Conservation (phyloP, 2,797 vertebrate species). For the Lateolabrax maculatus region DNA sequence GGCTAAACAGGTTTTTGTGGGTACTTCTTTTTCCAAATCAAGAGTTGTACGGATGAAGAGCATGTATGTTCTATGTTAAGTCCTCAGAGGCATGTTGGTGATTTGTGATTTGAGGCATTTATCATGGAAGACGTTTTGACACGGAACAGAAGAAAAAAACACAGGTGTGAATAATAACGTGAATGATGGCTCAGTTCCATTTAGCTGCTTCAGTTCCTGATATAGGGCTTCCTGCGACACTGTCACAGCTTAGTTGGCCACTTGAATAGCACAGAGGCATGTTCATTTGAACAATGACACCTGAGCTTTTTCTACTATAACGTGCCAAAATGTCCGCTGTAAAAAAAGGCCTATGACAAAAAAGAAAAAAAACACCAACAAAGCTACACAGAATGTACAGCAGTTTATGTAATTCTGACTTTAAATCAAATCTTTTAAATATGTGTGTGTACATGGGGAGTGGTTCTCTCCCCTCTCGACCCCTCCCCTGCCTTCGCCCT, state of each 20-base stretch:
- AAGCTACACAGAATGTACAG: not conserved
- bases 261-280: not conserved
- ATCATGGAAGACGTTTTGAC: not conserved
- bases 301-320: not conserved
- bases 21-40: not conserved
- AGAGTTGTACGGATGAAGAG: not conserved
- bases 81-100: not conserved
- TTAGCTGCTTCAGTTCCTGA: not conserved
- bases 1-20: not conserved
- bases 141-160: not conserved
- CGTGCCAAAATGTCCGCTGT: not conserved
- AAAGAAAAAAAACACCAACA: not conserved
- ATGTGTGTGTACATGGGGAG: slow-evolving; percentile 11
- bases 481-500: slow-evolving; percentile 65
- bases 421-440: slow-evolving; percentile 14
- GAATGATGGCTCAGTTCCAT: not conserved
- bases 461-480: slow-evolving; percentile 45
- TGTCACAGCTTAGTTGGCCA: no score
- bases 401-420: slow-evolving; percentile 10
- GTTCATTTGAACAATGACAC: not conserved
- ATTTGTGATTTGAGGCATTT: not conserved
- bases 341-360: not conserved
- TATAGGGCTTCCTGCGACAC: not conserved
- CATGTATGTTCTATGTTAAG: not conserved
- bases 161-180: not conserved